Percentiles rank a stretch among this genome's conserved stretches.
phyloP scores from a whole-genome alignment of 2,797 vertebrate species.

The Leuciscus waleckii region DNA sequence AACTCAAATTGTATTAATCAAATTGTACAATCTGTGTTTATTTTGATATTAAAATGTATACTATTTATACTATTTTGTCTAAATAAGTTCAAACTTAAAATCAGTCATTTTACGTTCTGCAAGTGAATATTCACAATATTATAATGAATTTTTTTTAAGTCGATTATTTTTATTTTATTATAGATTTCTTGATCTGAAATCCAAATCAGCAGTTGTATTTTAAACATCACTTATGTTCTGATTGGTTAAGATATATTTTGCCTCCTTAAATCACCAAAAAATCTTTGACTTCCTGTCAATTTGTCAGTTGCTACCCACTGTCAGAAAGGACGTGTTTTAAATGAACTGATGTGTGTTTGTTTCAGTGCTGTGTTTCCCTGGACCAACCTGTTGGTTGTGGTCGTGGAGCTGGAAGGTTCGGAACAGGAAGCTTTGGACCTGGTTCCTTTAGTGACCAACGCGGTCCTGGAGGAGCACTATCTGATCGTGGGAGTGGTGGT shows the following conservation, averaged over 20 bases:
- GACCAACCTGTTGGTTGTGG: constrained; percentile 98
- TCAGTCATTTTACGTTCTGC: not conserved
- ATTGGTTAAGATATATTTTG: not conserved
- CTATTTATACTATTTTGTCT: not conserved
- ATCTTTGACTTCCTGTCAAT: not conserved
- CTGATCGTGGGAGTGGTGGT: constrained; percentile 98
- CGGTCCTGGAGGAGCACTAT: constrained; percentile 98
- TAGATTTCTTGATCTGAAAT: not conserved
- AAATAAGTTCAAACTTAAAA: not conserved
- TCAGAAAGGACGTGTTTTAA: not conserved
- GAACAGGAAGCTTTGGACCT: constrained; percentile 99
- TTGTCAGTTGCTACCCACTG: no score
- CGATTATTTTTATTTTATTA: not conserved
- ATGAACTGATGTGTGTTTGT: constrained; percentile 21
- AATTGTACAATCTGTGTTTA: not conserved
- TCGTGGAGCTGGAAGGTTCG: constrained; percentile 97
- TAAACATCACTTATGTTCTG: not conserved
- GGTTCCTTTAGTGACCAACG: constrained; percentile 97
- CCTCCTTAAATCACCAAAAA: not conserved
- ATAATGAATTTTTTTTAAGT: no score
- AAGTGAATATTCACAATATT: no score
- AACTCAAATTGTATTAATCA: no score
- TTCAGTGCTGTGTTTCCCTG: constrained; percentile 96
- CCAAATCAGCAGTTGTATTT: not conserved
- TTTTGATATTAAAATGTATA: not conserved